These are phyloP conservation scores for Drosophila subquinaria DNA, from an alignment of 2,888 invertebrate genomes.

Conservation along the genomic window DNA sequence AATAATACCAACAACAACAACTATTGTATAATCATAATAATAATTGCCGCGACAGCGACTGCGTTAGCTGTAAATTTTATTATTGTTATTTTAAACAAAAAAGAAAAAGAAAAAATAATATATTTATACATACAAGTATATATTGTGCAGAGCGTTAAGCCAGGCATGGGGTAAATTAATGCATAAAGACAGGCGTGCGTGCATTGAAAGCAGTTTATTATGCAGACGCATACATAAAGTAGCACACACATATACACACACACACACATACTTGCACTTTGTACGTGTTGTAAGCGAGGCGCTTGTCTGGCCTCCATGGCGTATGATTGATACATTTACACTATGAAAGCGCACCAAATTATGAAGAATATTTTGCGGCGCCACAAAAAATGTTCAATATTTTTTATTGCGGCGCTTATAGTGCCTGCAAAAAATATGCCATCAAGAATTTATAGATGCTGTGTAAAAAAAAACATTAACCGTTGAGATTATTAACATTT, in stretches of 20 bases:
- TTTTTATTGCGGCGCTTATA: constrained; percentile 12
- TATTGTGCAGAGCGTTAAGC: constrained; percentile 49
- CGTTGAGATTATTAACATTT: neutral
- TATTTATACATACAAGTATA: constrained; percentile 19
- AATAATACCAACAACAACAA: constrained; percentile 29
- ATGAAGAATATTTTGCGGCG: constrained; percentile 33
- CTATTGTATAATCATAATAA: constrained; percentile 15
- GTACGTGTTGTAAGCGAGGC: constrained; percentile 29
- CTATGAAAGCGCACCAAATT: constrained; percentile 57
- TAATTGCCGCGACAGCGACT: constrained; percentile 28
- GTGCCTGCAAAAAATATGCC: constrained; percentile 14
- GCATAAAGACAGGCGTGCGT: constrained; percentile 58
- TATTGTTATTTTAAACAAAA: constrained; percentile 47
- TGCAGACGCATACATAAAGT: constrained; percentile 41
- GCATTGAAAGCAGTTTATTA: constrained; percentile 73
- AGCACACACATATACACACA: constrained; percentile 14
- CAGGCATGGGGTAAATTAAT: constrained; percentile 66
- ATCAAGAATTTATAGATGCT: constrained; percentile 2
- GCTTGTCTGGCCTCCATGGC: constrained; percentile 49
- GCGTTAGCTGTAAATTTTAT: constrained; percentile 53
- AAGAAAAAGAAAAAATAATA: constrained; percentile 32
- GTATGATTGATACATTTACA: constrained; percentile 75
- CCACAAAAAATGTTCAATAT: constrained; percentile 29
- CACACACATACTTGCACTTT: neutral
- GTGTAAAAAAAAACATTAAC: neutral